Base-by-base conservation (phyloP, 2,888 invertebrate species). In the Stenodema calcarata region DNA sequence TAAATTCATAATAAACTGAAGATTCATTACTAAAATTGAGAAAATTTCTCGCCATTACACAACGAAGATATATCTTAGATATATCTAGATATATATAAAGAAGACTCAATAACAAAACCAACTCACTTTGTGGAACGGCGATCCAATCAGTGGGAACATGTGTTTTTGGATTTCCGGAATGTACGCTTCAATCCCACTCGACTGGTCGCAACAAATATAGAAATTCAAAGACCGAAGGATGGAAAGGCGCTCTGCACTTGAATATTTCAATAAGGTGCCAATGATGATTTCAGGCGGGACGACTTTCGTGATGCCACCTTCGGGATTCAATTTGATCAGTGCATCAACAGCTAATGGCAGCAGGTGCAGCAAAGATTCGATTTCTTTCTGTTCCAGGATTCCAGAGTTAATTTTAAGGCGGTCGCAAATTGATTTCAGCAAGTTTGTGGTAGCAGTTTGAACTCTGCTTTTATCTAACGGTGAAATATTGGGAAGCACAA, bases 121-220 rank as follows among this genome's bases (percentile, higher is more conserved):
- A 69, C 23, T 70, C 18, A 83, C 94, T 91, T 94, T 92, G 89
- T 94, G 94, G 90, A 93, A 94, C 12, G 95, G 95, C 0, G 95
- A 95, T 30, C 93, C 92, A 1, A 96, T 92, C 90, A 95, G 95
- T 0, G 91, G 89, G 83, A 94, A 90, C 89, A 92, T 89, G 86
- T 91, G 91, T 90, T 92, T 90, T 41, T 91, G 90, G 88, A 93
- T 90, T 89, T 91, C 90, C 90, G 92, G 91, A 89, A 90, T 86
- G 47, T 88, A 92, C 92, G 89, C 91, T 90, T 87, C 84, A 27
- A 86, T 30, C 75, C 75, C 28, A 18, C 85, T 81, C n/a, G 86
- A 82, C 30, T 90, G 92, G 91, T 92, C 92, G 23, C 92, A 92
- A 23, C 92, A 92, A 89, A 93, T 89, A 89, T 93, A 92, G 79